Conservation (phyloP, 2,797 vertebrate species). For the Peromyscus melanophrys region DNA sequence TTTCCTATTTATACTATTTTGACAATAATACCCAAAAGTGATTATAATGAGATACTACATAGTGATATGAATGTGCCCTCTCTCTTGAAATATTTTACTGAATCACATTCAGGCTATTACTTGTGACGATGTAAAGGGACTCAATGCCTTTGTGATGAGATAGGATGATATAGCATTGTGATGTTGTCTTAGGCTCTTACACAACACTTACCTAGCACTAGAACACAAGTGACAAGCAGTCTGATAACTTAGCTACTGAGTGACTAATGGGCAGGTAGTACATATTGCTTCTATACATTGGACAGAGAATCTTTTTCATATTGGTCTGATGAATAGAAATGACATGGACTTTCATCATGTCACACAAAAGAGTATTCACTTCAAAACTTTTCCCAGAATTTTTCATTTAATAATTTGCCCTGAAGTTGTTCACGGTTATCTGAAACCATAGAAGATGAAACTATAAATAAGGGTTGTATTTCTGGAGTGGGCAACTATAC, state of each 20-base stretch:
- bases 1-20: background rate
- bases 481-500: background rate
- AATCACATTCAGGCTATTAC: background rate
- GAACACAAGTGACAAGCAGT: background rate
- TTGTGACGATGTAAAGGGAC: background rate
- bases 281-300: background rate
- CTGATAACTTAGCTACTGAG: background rate
- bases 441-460: background rate
- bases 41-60: background rate
- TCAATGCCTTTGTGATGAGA: background rate
- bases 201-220: background rate
- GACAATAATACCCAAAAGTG: background rate
- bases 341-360: background rate
- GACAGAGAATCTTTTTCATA: background rate
- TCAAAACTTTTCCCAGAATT: background rate
- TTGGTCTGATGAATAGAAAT: background rate
- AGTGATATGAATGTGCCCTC: too few species aligned
- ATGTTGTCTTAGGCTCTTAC: too few species aligned
- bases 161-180: background rate
- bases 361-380: background rate
- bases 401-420: background rate
- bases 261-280: too few species aligned
- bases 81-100: background rate
- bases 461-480: background rate
- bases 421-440: background rate